Base-by-base conservation (phyloP, 2,113 vertebrate genomes). In the Sturnira hondurensis region DNA sequence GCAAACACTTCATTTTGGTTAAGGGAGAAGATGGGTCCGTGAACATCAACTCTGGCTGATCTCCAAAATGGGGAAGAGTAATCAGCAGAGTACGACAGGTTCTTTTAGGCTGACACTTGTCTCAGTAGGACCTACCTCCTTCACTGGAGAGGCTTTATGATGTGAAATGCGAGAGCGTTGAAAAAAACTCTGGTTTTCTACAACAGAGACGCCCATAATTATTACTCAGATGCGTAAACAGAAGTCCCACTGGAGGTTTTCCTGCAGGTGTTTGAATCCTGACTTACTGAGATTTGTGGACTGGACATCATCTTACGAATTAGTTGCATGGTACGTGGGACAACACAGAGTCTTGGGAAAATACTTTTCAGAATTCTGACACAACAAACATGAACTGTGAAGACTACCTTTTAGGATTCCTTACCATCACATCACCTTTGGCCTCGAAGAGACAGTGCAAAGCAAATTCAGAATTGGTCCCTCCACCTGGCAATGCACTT, bases 381-480 rank as follows among this genome's bases (percentile, higher is more conserved):
- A 36, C 1, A 33, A 47, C 41, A 33, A 67, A 22, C 2, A 38
- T n/a, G 36, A 85, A 65, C 28, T 12, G n/a, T 11, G 47, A 91
- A 74, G 71, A 14, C 17, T 36, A 33, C 7, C 56, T 74, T 80
- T 61, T 50, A 20, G 3, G 15, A 47, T 14, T 96, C 43, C 98
- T 98, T 98, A 99, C 99, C 99, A 99, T 98, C 95, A 99, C 97
- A 97, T 99, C 98, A 96, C 99, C 99, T 97, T 98, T 99, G 22
- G 98, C 98, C 97, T 99, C 98, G 85, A 99, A 99, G 96, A 99
- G 99, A 98, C 98, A 99, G 98, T 99, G 99, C 95, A 99, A 98
- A 94, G 99, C 99, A 52, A 99, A 99, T 98, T 99, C 99, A 45
- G 98, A 98, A 96, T 99, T 99, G 91, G 98, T 99, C 95, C 99